Evolutionary conservation across 2,888 invertebrate genomes (phyloP).

Genomic region (Adelphocoris suturalis): DNA sequence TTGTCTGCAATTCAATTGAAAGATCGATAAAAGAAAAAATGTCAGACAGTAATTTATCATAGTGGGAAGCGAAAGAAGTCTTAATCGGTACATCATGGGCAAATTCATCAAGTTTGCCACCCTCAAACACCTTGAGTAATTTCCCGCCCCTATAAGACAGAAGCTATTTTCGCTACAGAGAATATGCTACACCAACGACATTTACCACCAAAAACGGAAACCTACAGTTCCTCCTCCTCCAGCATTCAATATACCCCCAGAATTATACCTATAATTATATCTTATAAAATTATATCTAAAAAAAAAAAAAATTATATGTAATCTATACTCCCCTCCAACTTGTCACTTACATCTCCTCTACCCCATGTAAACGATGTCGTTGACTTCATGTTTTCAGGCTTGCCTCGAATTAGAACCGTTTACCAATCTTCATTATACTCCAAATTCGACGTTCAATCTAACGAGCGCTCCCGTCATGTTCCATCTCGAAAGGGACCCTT

Average conservation of each 20-base stretch:
- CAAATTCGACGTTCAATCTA: conserved; percentile 84
- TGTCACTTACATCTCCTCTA: too few species aligned
- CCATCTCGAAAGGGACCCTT: conserved; percentile 87
- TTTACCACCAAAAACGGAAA: neutral
- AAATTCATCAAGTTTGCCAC: neutral
- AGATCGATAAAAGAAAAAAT: conserved; percentile 4
- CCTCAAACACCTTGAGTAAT: neutral
- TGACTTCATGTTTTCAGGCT: conserved; percentile 78
- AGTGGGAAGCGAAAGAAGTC: neutral
- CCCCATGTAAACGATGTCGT: too few species aligned
- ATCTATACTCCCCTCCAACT: too few species aligned
- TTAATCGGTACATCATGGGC: neutral
- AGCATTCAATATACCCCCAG: neutral
- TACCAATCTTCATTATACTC: conserved; percentile 78
- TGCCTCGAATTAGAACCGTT: conserved; percentile 88
- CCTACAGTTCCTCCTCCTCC: neutral
- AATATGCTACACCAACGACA: neutral
- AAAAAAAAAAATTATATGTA: too few species aligned
- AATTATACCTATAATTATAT: too few species aligned
- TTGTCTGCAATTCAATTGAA: neutral
- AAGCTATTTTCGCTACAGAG: neutral
- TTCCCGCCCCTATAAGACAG: neutral
- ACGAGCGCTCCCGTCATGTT: conserved; percentile 91
- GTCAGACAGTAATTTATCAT: neutral
- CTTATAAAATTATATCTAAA: too few species aligned